Percentiles rank a stretch among this genome's conserved stretches.
Conservation (phyloP, 2,888 invertebrate genomes). For the Catocala nupta region DNA sequence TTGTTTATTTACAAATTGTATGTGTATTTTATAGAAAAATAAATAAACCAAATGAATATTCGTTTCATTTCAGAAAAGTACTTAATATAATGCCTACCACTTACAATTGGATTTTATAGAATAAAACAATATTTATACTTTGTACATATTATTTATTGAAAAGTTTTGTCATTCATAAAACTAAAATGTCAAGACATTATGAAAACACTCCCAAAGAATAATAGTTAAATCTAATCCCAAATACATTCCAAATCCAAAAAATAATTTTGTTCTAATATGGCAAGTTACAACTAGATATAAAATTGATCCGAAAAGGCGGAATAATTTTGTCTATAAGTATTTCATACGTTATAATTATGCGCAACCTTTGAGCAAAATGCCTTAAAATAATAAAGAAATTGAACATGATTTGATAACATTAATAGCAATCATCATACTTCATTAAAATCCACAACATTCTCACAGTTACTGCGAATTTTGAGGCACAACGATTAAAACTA, state of each 20-base stretch:
- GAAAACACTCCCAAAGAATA: slow-evolving; percentile 34
- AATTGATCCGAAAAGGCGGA: slow-evolving; percentile 48
- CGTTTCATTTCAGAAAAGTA: slow-evolving; percentile 45
- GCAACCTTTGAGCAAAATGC: slow-evolving; percentile 37
- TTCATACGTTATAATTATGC: slow-evolving; percentile 6
- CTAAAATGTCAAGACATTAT: slow-evolving; percentile 27
- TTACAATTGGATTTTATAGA: slow-evolving; percentile 15
- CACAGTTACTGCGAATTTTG: slow-evolving; percentile 13
- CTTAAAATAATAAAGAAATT: slow-evolving; percentile 10
- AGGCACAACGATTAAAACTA: slow-evolving; percentile 21
- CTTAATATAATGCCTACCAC: background rate
- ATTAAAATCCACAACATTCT: slow-evolving; percentile 1
- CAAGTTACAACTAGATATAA: slow-evolving; percentile 42
- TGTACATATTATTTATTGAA: slow-evolving; percentile 57
- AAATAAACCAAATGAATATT: slow-evolving; percentile 68
- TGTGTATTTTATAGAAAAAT: slow-evolving; percentile 87
- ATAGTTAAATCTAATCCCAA: slow-evolving; percentile 26
- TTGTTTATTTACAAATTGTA: slow-evolving; percentile 87
- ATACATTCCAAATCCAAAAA: slow-evolving; percentile 35
- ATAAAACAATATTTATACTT: slow-evolving; percentile 29
- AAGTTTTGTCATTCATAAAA: slow-evolving; percentile 31
- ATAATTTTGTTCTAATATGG: slow-evolving; percentile 45
- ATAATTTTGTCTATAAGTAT: slow-evolving; percentile 24
- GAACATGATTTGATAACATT: background rate
- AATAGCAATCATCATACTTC: background rate